Conservation (phyloP, 2,113 vertebrate genomes). For the Ardeotis arabs region DNA sequence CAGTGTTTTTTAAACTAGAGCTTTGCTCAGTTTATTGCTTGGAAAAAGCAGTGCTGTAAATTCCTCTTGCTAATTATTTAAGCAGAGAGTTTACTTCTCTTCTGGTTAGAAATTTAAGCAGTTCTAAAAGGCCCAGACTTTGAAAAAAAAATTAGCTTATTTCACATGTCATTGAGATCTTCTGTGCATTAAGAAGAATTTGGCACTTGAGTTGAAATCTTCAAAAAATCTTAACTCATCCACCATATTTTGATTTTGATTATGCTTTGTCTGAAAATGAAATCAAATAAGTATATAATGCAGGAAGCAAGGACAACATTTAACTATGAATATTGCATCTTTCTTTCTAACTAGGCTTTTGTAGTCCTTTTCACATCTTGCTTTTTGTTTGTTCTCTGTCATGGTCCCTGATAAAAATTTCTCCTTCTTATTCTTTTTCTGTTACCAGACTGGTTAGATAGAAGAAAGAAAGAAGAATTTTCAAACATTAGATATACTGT, state of each 20-base stretch:
- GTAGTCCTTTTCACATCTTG: neutral
- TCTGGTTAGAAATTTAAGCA: too few species aligned
- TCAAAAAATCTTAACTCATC: too few species aligned
- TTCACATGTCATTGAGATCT: too few species aligned
- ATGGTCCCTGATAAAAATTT: neutral
- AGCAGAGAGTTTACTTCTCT: too few species aligned
- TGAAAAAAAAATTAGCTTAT: too few species aligned
- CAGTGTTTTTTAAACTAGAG: neutral
- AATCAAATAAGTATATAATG: neutral
- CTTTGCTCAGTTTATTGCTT: neutral
- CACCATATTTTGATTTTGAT: too few species aligned
- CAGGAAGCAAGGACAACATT: neutral
- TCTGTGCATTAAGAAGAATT: too few species aligned
- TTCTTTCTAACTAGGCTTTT: neutral
- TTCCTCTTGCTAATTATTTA: neutral
- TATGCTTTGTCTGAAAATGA: neutral
- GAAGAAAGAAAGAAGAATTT: neutral
- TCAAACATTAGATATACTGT: neutral
- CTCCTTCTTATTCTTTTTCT: neutral
- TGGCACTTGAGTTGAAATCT: too few species aligned
- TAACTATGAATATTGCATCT: neutral
- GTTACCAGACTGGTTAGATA: neutral
- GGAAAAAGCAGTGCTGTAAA: neutral
- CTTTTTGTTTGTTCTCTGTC: neutral
- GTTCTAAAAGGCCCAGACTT: too few species aligned